Base-by-base conservation (phyloP, 1,140 invertebrate species). In the Drosophila paulistorum region DNA sequence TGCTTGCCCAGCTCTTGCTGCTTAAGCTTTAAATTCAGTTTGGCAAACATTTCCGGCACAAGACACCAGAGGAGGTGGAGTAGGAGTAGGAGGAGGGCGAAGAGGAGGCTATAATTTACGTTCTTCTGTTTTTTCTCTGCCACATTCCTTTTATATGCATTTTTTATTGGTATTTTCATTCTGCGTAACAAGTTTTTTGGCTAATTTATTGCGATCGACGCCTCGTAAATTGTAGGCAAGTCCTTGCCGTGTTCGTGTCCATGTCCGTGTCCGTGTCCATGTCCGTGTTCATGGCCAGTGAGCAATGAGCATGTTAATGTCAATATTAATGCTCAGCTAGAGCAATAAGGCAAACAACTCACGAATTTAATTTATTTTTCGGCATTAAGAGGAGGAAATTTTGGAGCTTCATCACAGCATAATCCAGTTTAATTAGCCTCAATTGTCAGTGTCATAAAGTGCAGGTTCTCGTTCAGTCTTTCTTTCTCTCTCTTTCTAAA, bases 101-200 rank as follows among this genome's bases (percentile, higher is more conserved):
- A 5, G 30, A 7, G 9, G 17, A 3, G 45, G 64, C 59, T 67
- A 73, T 74, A 78, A 82, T 81, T 81, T 82, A 78, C 74, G 68
- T 54, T 66, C 60, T 71, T 74, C 64, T 68, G 74, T 73, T 81
- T 81, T 77, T 81, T 9, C 45, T 51, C 17, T 74, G 33, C 69
- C 73, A 67, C 79, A 76, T 51, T 51, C 20, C 20, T 51, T 51
- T 20, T 51, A 39, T 39, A 39, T 39, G 13, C 72, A 75, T 75
- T 74, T 82, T 82, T 83, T 83, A 83, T 83, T 83, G 80, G 80
- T 71, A 76, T 83, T 79, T 76, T 79, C 71, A 79, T 76, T 83
- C 77, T 69, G 65, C 79, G 70, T 79, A 79, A 79, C 80, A 79
- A 83, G 80, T 83, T 83, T 37, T 35, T 71, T 63, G 75, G 80